A percentile compares a stretch with the other conserved stretches of the same genome.
Evolutionary conservation across 2,888 invertebrate species (phyloP).

Genomic region (Drosophila ezoana): DNA sequence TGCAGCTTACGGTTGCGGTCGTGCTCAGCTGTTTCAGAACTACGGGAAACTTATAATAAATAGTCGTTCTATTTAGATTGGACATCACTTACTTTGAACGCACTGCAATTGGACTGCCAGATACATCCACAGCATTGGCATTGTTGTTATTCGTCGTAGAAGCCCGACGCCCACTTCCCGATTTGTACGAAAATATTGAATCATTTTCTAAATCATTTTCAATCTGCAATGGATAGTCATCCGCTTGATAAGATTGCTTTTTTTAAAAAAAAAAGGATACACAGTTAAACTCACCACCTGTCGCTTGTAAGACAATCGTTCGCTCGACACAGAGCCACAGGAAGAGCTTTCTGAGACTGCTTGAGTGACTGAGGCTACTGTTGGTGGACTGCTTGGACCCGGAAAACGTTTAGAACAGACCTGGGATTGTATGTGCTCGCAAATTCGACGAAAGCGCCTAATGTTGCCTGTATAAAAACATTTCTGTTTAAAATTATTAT

Average conservation of each 20-base stretch:
- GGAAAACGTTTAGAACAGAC: constrained; percentile 87
- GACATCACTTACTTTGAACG: constrained; percentile 83
- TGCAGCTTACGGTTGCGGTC: constrained; percentile 84
- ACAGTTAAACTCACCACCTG: constrained; percentile 75
- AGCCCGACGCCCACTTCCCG: constrained; percentile 84
- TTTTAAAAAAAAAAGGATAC: too few relatives aligned
- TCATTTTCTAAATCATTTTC: constrained; percentile 85
- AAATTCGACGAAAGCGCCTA: constrained; percentile 96
- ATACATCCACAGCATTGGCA: constrained; percentile 82
- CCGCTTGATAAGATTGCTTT: background rate
- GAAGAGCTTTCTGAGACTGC: constrained; percentile 86
- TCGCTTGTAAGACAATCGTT: constrained; percentile 84
- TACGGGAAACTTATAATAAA: constrained; percentile 27
- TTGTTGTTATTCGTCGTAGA: constrained; percentile 85
- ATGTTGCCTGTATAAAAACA: constrained; percentile 91
- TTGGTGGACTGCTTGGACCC: constrained; percentile 85
- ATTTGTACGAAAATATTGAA: constrained; percentile 84
- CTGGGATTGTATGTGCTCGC: constrained; percentile 97
- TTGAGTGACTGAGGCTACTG: constrained; percentile 84
- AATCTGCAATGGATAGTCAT: constrained; percentile 71
- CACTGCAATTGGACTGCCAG: constrained; percentile 84
- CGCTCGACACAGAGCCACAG: constrained; percentile 85
- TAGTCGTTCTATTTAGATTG: background rate
- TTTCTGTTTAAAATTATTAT: too few relatives aligned
- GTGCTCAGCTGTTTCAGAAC: constrained; percentile 85